A percentile compares a stretch with the other conserved stretches of the same genome.
These are phyloP conservation scores for Cryptocephalus primarius DNA, from an alignment of 2,888 invertebrate genomes.

Conservation along the genomic window DNA sequence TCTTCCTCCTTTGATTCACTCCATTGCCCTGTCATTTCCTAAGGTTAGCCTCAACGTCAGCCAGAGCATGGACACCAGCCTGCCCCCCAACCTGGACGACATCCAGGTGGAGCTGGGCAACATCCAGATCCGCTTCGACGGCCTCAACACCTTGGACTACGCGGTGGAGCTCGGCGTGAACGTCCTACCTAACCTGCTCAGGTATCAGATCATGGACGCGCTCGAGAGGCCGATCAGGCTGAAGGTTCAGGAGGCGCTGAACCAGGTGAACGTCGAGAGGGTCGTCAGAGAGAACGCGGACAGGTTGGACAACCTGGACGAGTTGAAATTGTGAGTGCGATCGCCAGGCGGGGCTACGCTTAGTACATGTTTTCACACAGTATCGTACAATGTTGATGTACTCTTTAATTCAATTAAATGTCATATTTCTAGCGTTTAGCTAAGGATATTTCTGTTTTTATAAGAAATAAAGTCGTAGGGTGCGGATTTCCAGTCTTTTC, in stretches of 20 bases:
- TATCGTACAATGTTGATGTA: no score
- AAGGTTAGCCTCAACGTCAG: slow-evolving; percentile 52
- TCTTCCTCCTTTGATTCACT: no score
- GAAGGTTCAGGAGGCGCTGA: slow-evolving; percentile 60
- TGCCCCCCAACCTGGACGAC: slow-evolving; percentile 59
- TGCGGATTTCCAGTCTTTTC: no score
- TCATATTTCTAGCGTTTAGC: no score
- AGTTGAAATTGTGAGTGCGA: not conserved
- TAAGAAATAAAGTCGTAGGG: no score
- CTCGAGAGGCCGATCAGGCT: slow-evolving; percentile 67
- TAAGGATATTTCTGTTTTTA: no score
- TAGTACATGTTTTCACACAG: no score
- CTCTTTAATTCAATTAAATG: no score
- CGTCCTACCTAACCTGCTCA: slow-evolving; percentile 70
- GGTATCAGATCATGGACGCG: slow-evolving; percentile 81
- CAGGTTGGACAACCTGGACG: slow-evolving; percentile 44
- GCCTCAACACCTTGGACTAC: slow-evolving; percentile 81
- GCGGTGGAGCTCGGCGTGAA: slow-evolving; percentile 70
- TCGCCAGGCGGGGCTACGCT: no score
- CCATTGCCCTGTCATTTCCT: no score
- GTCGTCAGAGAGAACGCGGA: slow-evolving; percentile 59
- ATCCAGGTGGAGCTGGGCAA: slow-evolving; percentile 61
- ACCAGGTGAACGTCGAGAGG: slow-evolving; percentile 64
- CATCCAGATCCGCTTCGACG: slow-evolving; percentile 72
- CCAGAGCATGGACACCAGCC: slow-evolving; percentile 67